Base-by-base conservation (phyloP, 35 echinoderm and acorn worm genomes). In the Eucidaris tribuloides region DNA sequence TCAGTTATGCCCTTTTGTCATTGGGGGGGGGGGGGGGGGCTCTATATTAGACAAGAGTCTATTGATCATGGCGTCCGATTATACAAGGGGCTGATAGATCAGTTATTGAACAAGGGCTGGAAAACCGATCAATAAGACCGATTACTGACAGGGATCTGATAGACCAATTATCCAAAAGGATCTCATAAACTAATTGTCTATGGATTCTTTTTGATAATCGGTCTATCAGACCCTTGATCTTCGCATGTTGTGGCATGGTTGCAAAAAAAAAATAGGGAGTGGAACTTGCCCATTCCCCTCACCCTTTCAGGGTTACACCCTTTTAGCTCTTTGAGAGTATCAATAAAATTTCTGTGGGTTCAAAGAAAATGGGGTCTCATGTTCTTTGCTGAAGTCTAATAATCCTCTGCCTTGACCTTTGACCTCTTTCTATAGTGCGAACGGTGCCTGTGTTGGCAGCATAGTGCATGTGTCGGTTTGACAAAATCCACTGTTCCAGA, bases 361-460 rank as follows among this genome's bases (percentile, higher is more conserved):
- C 9, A 54, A 11, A 11, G 49, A 11, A 9, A 54, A 54, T 13
- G 49, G n/a, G n/a, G 9, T n/a, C n/a, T 13, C n/a, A 9, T 54
- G 9, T 13, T n/a, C 49, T n/a, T 54, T 54, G 9, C 49, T n/a
- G 9, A 54, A 9, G 9, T n/a, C 49, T n/a, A 9, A 54, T 54
- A 9, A 54, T 54, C n/a, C 49, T 13, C 9, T 13, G n/a, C 9
- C 9, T 54, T 13, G 9, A 11, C 9, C n/a, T 13, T 13, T 13
- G n/a, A 54, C n/a, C 33, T 28, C 17, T 52, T 28, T 79, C 11
- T 19, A 27, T 15, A 94, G 86, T 99, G 96, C 81, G 96, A 97
- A 34, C 38, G 70, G 14, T 99, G 96, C 52, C 76, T 81, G 22
- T 93, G 96, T 45, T 99, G 96, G 96, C 96, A 99, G 43, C 96